phyloP scores from a whole-genome alignment of 2,113 vertebrate genomes.

The Galeopterus variegatus region DNA sequence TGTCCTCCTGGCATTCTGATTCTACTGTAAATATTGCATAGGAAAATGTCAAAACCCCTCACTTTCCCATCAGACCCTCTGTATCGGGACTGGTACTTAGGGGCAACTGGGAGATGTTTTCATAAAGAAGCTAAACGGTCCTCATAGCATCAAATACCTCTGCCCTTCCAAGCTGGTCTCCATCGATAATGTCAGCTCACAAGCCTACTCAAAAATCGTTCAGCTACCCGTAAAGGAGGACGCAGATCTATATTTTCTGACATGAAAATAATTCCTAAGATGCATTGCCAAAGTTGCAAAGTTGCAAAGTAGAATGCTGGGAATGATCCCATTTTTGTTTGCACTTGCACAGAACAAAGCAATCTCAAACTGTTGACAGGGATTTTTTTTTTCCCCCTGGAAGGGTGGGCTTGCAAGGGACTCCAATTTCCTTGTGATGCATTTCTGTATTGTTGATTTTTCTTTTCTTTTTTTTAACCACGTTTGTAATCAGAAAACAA shows the following conservation, averaged over 20 bases:
- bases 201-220: not conserved
- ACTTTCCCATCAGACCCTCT: not conserved
- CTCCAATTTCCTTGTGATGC: not conserved
- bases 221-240: not conserved
- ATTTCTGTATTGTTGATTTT: not conserved
- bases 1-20: not conserved
- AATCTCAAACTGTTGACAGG: not conserved
- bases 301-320: not conserved
- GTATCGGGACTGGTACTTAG: rapidly evolving
- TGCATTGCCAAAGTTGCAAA: not conserved
- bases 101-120: rapidly evolving
- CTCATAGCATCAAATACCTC: not conserved
- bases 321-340: not conserved
- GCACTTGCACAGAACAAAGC: not conserved
- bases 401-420: not conserved
- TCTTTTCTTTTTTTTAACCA: not conserved
- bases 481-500: not conserved
- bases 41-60: not conserved
- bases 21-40: not conserved
- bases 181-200: not conserved
- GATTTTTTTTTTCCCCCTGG: no score
- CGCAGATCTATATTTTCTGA: not conserved
- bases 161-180: not conserved
- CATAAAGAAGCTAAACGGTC: not conserved
- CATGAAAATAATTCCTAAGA: not conserved